Base-by-base conservation (phyloP, 1,140 invertebrate genomes). In the Bursaphelenchus mucronatus region DNA sequence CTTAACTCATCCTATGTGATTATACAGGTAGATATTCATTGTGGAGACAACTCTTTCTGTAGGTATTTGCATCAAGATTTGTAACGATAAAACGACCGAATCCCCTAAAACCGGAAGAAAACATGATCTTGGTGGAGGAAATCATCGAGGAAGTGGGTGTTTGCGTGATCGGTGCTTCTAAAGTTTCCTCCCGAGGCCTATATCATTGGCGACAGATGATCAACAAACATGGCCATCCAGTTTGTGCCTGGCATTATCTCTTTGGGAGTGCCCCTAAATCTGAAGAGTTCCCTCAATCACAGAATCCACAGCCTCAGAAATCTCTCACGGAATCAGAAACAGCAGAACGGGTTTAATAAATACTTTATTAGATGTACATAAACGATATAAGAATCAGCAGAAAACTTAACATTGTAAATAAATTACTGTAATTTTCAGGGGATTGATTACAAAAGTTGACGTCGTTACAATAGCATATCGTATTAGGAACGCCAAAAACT, bases 401-500 rank as follows among this genome's bases (percentile, higher is more conserved):
- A 59, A 11, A 59, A 4, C 19, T 54, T 30, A 8, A 1, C 41
- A 44, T 44, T 46, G 30, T 15, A 13, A 11, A 59, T 44, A 59
- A n/a, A 40, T 45, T n/a, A 59, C 41, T 59, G 57, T 17, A 17
- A 44, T 15, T 11, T 59, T 50, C 1, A 46, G 19, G 11, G 11
- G 57, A 59, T n/a, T n/a, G 17, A 61, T 72, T 72, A 46, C 70
- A 72, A 49, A 49, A 72, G 51, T 72, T 71, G 45, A 43, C 21
- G 39, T 72, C 66, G 45, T 73, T 73, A 45, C 70, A 72, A 53
- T 73, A 73, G 44, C 70, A 72, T 30, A 72, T 57, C 13, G 57
- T 69, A 45, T 72, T 72, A 46, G 70, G 63, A 3, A 75, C 68
- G 21, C 70, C 70, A 46, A 72, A 72, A 21, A 72, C 72, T 13